Base-by-base conservation (phyloP, 2,797 vertebrate species). In the Takifugu ocellatus region DNA sequence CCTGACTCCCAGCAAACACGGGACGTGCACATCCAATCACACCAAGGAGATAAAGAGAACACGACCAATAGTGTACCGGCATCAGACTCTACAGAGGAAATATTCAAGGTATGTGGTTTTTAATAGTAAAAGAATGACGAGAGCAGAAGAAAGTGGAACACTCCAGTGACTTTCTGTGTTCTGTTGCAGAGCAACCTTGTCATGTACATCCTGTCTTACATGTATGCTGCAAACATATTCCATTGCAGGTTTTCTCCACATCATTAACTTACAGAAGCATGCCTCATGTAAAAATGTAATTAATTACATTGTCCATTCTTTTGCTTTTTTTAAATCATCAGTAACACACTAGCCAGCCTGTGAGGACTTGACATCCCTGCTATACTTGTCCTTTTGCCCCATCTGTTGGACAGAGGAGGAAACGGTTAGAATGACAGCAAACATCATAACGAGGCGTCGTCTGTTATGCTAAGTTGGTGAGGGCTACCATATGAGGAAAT, bases 51-150 rank as follows among this genome's bases (percentile, higher is more conserved):
- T 73, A 84, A 83, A 82, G 84, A 82, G 61, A 82, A 71, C 62
- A 76, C 74, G 56, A 70, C 77, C 63, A 82, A 89, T 85, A 82
- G 75, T 1, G 75, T 84, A 6, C 67, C 61, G 5, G 66, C 72
- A 25, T 77, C 85, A 25, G 74, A 89, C 65, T 90, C 86, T 60
- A 89, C 85, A 24, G 87, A 89, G 66, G 88, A 90, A 78, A 86
- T 89, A 79, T 90, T 90, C 66, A 93, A 92, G 91, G 92, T 93
- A 85, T 60, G 82, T 81, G 56, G 51, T 21, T 60, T 70, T 31
- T 52, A 68, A 61, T 21, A 50, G 21, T 61, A 53, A 67, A 27
- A 31, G 26, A 66, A 43, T 15, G 39, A 5, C 14, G n/a, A 25
- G 9, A 48, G 17, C 8, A 46, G 45, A 44, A 17, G 6, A 44